Evolutionary conservation across 2,888 invertebrate species (phyloP).

Genomic region (Sinopyrophorus schimmeli): DNA sequence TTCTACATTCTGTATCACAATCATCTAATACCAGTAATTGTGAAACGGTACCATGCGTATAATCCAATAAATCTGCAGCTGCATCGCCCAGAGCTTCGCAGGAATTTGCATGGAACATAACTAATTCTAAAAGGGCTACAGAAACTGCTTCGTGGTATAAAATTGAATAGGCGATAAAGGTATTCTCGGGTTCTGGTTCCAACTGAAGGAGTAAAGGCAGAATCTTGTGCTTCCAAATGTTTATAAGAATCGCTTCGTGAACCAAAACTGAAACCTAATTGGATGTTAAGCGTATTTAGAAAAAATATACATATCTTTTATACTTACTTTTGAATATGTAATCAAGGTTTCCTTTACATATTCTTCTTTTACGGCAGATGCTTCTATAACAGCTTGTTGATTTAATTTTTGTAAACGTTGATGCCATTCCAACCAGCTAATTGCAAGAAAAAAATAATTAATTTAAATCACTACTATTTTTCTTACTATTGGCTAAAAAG

Average conservation of each 20-base stretch:
- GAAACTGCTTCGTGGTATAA: constrained; percentile 61
- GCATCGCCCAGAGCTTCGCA: constrained; percentile 77
- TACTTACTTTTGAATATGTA: constrained; percentile 68
- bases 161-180: constrained; percentile 74
- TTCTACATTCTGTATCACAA: constrained; percentile 49
- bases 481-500: constrained; percentile 11
- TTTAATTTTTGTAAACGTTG: constrained; percentile 81
- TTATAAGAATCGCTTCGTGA: constrained; percentile 80
- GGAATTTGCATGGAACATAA: constrained; percentile 79
- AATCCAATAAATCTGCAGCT: constrained; percentile 81
- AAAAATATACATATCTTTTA: background rate
- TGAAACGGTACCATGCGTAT: constrained; percentile 71
- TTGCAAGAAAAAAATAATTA: constrained; percentile 8
- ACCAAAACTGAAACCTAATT: constrained; percentile 72
- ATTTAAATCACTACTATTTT: background rate
- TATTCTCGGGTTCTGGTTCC: constrained; percentile 67
- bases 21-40: constrained; percentile 62
- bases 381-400: constrained; percentile 86
- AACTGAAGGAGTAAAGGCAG: constrained; percentile 73
- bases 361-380: constrained; percentile 77
- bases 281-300: background rate
- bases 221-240: constrained; percentile 83
- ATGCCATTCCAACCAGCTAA: constrained; percentile 81
- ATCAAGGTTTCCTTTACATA: constrained; percentile 82
- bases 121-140: constrained; percentile 79